These are phyloP conservation scores for Sericinus montela DNA, from an alignment of 2,888 invertebrate genomes.

Conservation along the genomic window DNA sequence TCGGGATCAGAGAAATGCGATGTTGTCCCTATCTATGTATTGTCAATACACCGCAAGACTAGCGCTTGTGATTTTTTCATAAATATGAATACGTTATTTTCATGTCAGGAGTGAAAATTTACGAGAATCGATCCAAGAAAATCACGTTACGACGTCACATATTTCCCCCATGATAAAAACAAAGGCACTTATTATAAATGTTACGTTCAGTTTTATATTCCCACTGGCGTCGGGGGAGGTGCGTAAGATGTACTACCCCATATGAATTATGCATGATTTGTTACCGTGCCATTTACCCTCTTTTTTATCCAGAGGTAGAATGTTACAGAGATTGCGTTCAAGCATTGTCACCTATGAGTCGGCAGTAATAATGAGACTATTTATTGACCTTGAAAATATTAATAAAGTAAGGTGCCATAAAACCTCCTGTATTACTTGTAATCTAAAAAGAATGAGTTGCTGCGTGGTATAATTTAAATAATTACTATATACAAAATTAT, in stretches of 20 bases:
- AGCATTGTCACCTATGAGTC: slow-evolving; percentile 15
- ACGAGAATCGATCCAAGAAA: slow-evolving; percentile 13
- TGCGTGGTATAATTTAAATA: no score
- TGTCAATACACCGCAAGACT: no score
- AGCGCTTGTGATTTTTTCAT: no score
- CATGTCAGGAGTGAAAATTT: background rate
- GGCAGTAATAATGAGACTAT: background rate
- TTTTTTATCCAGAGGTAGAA: slow-evolving; percentile 27
- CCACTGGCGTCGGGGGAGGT: slow-evolving; percentile 23
- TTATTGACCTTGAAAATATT: slow-evolving; percentile 6
- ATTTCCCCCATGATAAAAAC: slow-evolving; percentile 25
- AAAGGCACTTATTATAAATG: slow-evolving; percentile 39
- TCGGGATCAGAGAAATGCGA: no score
- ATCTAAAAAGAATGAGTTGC: no score
- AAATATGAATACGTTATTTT: no score
- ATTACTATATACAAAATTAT: no score
- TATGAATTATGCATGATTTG: slow-evolving; percentile 53
- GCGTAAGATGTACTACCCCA: slow-evolving; percentile 30
- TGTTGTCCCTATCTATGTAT: no score
- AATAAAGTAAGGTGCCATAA: slow-evolving; percentile 13
- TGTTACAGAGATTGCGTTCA: slow-evolving; percentile 25
- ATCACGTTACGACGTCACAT: slow-evolving; percentile 10
- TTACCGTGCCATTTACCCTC: slow-evolving; percentile 25
- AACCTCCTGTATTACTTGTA: no score
- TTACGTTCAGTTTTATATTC: slow-evolving; percentile 31